Base-by-base conservation (phyloP, 2,888 invertebrate genomes). In the Lasioglossum vierecki region DNA sequence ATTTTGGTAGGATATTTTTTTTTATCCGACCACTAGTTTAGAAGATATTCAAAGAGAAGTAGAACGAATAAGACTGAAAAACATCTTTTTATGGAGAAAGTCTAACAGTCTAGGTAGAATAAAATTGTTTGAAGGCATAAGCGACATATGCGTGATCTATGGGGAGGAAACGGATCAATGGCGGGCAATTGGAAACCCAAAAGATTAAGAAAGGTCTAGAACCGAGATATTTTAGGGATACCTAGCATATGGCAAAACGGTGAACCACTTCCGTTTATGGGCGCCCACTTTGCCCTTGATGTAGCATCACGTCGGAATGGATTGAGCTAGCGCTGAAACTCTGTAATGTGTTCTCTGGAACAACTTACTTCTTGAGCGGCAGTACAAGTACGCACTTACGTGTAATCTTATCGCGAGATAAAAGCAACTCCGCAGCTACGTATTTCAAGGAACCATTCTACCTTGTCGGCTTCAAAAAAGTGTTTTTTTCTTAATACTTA, bases 181-280 rank as follows among this genome's bases (percentile, higher is more conserved):
- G 30, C 73, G 68, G 74, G 85, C 75, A 80, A 90, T 90, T 79
- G 84, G 87, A 88, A 66, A 76, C 84, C 76, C 74, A 57, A 74
- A 83, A 83, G 87, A 88, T 90, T 89, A 84, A 75, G 84, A 80
- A 83, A 88, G 88, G 88, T 85, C 85, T 89, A 86, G 89, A 78
- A 44, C 80, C 71, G 85, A 84, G 82, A 87, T 88, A 80, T 89
- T 87, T 84, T 83, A 76, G 86, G 88, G 89, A 86, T 85, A 87
- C 82, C 83, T 85, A 89, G 91, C 93, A 93, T 91, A 92, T 93
- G 92, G 93, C 88, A 75, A 88, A 86, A 90, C 88, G 88, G 90
- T 90, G 90, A 91, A 88, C 90, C 89, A 86, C 91, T 92, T 92
- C 92, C 92, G 91, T 85, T 88, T 79, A 82, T 85, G 87, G 77